phyloP scores from a whole-genome alignment of 2,113 vertebrate species.

The Hyperopisus bebe region DNA sequence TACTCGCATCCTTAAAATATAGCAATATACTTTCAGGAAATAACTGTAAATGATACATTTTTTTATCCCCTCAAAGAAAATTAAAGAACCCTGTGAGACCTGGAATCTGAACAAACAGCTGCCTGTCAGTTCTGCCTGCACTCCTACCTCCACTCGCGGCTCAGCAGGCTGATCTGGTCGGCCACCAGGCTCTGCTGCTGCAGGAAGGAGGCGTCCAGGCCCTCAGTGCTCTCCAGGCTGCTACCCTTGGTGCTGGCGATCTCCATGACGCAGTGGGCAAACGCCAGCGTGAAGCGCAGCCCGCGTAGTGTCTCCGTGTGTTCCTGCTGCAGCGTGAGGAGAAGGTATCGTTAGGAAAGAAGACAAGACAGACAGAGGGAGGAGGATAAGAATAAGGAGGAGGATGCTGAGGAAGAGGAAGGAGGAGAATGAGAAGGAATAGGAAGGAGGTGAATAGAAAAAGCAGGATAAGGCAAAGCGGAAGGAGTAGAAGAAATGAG shows the following conservation, averaged over 20 bases:
- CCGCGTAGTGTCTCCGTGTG: conserved; percentile 79
- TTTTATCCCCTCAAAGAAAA: neutral
- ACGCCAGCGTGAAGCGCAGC: conserved; percentile 80
- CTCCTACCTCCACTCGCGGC: conserved; percentile 84
- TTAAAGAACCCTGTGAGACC: neutral
- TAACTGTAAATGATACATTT: neutral
- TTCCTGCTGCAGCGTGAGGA: conserved; percentile 62
- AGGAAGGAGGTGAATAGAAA: neutral
- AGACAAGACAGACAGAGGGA: neutral
- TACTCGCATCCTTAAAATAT: neutral
- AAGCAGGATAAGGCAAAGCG: neutral
- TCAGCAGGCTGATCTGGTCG: conserved; percentile 90
- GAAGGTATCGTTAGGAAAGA: neutral
- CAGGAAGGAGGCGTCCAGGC: conserved; percentile 58
- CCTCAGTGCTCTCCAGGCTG: conserved; percentile 49
- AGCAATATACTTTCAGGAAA: neutral
- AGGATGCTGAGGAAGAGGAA: neutral
- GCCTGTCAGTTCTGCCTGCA: neutral
- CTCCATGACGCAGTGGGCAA: conserved; percentile 82
- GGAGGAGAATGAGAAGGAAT: neutral
- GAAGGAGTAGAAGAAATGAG: neutral
- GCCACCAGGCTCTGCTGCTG: conserved; percentile 84
- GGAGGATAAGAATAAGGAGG: neutral
- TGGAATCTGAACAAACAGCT: neutral
- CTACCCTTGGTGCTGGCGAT: conserved; percentile 72